Conservation (phyloP, 1,140 invertebrate species). For the Drosophila orena region DNA sequence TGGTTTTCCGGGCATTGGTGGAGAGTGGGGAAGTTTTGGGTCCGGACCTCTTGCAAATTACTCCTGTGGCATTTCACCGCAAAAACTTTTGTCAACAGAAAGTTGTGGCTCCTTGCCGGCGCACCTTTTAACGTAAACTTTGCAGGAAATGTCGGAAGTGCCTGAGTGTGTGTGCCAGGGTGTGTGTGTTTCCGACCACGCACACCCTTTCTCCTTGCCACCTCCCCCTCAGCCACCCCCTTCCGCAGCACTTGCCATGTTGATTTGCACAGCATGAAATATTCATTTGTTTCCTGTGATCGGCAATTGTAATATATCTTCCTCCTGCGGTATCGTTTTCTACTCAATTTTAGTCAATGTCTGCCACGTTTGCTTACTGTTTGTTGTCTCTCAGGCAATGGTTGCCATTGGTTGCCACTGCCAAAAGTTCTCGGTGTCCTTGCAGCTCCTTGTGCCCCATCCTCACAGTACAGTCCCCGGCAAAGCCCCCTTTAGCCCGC, state of each 20-base stretch:
- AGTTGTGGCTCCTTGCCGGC: conserved; percentile 62
- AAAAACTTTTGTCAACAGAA: conserved; percentile 83
- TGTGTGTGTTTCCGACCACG: conserved; percentile 7
- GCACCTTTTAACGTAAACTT: conserved; percentile 72
- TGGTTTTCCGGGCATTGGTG: conserved; percentile 7
- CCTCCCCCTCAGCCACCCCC: conserved; percentile 1
- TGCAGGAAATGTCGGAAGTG: conserved; percentile 56
- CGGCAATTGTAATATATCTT: conserved; percentile 83
- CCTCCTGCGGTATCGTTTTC: conserved; percentile 78
- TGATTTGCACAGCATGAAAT: conserved; percentile 83
- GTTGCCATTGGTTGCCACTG: conserved; percentile 54
- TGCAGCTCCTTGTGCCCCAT: conserved; percentile 19
- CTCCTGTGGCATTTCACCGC: conserved; percentile 81
- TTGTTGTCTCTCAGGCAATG: conserved; percentile 51
- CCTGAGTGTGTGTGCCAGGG: conserved; percentile 19
- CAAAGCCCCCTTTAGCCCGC: background rate
- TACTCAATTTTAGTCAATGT: conserved; percentile 80
- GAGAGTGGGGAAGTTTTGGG: conserved; percentile 8
- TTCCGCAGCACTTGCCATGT: conserved; percentile 33
- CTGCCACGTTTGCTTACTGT: conserved; percentile 62
- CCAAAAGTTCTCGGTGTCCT: conserved; percentile 54
- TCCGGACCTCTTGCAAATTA: conserved; percentile 71
- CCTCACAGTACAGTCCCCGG: conserved; percentile 1
- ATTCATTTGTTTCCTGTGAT: conserved; percentile 83
- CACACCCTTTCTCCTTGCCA: background rate